Base-by-base conservation (phyloP, 2,888 invertebrate genomes). In the Nemapogon koenigi region DNA sequence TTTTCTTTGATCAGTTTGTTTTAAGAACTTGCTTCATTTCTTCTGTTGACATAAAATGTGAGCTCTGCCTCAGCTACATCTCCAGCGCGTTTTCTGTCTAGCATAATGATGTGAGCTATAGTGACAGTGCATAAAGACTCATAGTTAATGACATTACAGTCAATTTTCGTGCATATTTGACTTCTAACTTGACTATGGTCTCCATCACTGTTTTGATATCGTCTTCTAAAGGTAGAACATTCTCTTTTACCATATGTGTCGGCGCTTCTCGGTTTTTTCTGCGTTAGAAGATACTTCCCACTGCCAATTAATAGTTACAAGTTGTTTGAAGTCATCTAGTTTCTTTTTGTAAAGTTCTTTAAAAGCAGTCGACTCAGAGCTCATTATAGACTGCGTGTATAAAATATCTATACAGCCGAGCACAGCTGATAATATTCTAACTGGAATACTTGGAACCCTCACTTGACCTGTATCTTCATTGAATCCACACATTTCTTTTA, bases 241-340 rank as follows among this genome's bases (percentile, higher is more conserved):
- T 37, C 38, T 33, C 35, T 36, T 44, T 42, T 3, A 33, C 41
- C 32, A 42, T 31, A 10, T 35, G 10, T 2, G 11, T 19, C 11
- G n/a, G n/a, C 37, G 32, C 35, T 42, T 42, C 16, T 38, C 27
- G n/a, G 41, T 40, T 41, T 43, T 43, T 22, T 44, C 41, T 4
- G 41, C 41, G 27, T 44, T 44, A 7, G 42, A 41, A 1, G 44
- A 44, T 13, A 43, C 38, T 17, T 44, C 40, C 42, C 41, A 44
- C 22, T 22, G 22, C 22, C 22, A 22, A 22, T 22, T 22, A 22
- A n/a, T n/a, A n/a, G n/a, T n/a, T n/a, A n/a, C n/a, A n/a, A n/a
- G n/a, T n/a, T n/a, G n/a, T n/a, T n/a, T n/a, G n/a, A n/a, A n/a
- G n/a, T n/a, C n/a, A n/a, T n/a, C n/a, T n/a, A n/a, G n/a, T n/a